phyloP scores from a whole-genome alignment of 2,888 invertebrate genomes.

The Heliconius ismenius region DNA sequence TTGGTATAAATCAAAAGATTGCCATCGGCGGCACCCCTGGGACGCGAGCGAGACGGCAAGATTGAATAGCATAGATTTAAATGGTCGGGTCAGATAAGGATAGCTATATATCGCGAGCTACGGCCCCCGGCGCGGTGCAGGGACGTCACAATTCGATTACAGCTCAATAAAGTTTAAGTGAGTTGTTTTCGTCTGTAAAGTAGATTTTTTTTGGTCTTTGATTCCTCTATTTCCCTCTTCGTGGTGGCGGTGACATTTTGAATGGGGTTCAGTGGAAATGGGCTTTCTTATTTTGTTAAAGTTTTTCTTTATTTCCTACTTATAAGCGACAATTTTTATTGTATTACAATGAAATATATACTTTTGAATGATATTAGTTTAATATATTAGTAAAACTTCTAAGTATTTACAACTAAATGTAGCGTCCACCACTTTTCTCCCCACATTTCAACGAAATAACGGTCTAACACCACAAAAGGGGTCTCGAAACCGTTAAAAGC shows the following conservation, averaged over 20 bases:
- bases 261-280: conserved; percentile 18
- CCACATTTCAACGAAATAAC: conserved; percentile 6
- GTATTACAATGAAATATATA: neutral
- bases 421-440: neutral
- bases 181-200: conserved; percentile 82
- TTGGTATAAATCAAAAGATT: conserved; percentile 83
- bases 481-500: conserved; percentile 60
- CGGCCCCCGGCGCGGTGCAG: conserved; percentile 67
- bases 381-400: neutral
- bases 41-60: conserved; percentile 80
- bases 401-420: neutral
- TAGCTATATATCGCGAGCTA: conserved; percentile 72
- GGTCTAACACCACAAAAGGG: conserved; percentile 44
- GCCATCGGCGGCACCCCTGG: conserved; percentile 81
- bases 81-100: conserved; percentile 80
- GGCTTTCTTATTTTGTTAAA: conserved; percentile 16
- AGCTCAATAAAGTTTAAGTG: conserved; percentile 82
- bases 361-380: neutral
- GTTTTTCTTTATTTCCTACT: neutral
- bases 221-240: conserved; percentile 66
- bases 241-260: conserved; percentile 22
- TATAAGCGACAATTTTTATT: conserved; percentile 6
- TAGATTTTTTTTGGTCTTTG: conserved; percentile 76
- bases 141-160: conserved; percentile 83
- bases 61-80: conserved; percentile 83